Evolutionary conservation across 2,797 vertebrate species (phyloP), one percentile per base, ranked within the genome.

Genomic region (Lithobates sylvaticus): DNA sequence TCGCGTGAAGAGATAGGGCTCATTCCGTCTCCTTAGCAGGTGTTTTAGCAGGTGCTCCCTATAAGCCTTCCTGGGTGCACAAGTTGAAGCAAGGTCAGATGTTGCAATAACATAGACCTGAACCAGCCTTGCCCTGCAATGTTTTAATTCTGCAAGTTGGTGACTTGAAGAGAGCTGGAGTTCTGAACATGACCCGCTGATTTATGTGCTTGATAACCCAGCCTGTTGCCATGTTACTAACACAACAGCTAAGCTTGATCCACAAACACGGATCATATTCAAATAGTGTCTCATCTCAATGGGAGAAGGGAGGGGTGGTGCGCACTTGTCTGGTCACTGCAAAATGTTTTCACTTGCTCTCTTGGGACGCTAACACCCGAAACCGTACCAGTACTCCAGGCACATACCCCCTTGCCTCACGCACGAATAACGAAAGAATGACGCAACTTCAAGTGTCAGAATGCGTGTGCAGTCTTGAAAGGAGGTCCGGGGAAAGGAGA

Each of bases 261-360:
- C 81, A 76, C 76, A 84, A 87, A 87, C 81, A 84, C 86, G 12
- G 81, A 87, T 87, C 86, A 84, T 69, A 83, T 87, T 84, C 81
- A 84, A 67, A 84, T 80, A 84, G 71, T 75, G 71, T 80, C 76
- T 84, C 86, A 83, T 84, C 81, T 78, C 70, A 69, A 75, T 87
- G 86, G 76, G 72, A 70, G 84, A 34, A 27, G 47, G 78, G 70
- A 87, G 39, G 76, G 86, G 70, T 27, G 5, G 10, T 29, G 61
- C n/a, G 61, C 69, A 78, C 71, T 68, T 36, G 69, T 68, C 68
- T 69, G 72, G 68, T 27, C 85, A 23, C 58, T 83, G 76, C 58
- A 74, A 87, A 83, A 74, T 68, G 29, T 58, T 87, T 78, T 74
- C 34, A n/a, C 78, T 74, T 26, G 64, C 81, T 67, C 81, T 82